A percentile compares a stretch with the other conserved stretches of the same genome.
These are phyloP conservation scores for Acipenser oxyrinchus DNA, from an alignment of 2,797 vertebrate species.

Conservation along the genomic window DNA sequence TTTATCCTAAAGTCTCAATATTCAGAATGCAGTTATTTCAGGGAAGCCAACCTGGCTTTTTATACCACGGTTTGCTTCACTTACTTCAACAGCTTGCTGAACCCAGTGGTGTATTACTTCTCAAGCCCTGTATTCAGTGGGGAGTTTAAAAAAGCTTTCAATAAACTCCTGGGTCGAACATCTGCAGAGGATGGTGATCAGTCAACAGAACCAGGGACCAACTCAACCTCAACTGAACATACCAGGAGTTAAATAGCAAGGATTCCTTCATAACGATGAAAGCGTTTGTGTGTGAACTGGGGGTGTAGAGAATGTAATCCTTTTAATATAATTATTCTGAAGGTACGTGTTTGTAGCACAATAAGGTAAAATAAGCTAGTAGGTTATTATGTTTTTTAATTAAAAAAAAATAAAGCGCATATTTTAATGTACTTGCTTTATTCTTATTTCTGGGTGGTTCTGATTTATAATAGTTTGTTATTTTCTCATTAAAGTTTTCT, in stretches of 20 bases:
- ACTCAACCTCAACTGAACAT: too few species aligned
- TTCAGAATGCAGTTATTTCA: conserved; percentile 48
- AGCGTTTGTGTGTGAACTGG: neutral
- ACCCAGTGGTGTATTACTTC: conserved; percentile 67
- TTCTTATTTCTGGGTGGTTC: too few species aligned
- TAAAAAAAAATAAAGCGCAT: too few species aligned
- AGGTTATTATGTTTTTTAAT: too few species aligned
- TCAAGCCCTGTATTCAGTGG: conserved; percentile 60
- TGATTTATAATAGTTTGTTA: too few species aligned
- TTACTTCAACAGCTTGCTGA: conserved; percentile 69
- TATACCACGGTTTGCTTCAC: conserved; percentile 62
- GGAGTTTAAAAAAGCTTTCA: conserved; percentile 40
- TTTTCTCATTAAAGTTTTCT: too few species aligned
- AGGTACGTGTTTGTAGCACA: too few species aligned
- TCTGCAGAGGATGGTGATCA: neutral
- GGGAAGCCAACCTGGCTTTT: conserved; percentile 57
- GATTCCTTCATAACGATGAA: too few species aligned
- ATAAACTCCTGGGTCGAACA: conserved; percentile 41
- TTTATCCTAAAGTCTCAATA: conserved; percentile 58
- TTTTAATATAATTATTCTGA: too few species aligned
- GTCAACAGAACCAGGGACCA: neutral
- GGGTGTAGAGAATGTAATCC: neutral
- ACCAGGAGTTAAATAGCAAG: neutral
- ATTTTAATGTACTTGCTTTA: too few species aligned
- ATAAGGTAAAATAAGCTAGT: too few species aligned